Conservation (phyloP, 2,888 invertebrate genomes). For the Diogma glabrata region DNA sequence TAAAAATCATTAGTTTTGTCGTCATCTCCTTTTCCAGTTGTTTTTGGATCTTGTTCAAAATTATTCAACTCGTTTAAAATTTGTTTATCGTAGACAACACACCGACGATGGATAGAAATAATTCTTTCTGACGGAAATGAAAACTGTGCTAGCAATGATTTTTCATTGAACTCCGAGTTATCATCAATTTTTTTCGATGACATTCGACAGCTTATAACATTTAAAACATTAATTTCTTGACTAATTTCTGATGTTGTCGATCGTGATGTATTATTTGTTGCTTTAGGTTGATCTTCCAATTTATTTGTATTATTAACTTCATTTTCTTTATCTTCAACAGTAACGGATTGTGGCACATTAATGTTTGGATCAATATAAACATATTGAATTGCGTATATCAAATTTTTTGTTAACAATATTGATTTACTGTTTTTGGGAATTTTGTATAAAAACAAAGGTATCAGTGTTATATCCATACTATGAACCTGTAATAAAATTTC, state of each 20-base stretch:
- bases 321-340: background rate
- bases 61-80: slow-evolving; percentile 14
- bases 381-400: slow-evolving; percentile 46
- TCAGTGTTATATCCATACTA: slow-evolving; percentile 50
- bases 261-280: background rate
- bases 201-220: slow-evolving; percentile 36
- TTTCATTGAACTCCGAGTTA: slow-evolving; percentile 30
- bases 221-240: slow-evolving; percentile 28
- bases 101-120: slow-evolving; percentile 31
- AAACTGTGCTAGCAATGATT: slow-evolving; percentile 30
- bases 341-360: background rate
- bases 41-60: slow-evolving; percentile 17
- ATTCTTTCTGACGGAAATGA: slow-evolving; percentile 34
- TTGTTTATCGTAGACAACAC: slow-evolving; percentile 25
- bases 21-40: slow-evolving; percentile 23
- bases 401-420: slow-evolving; percentile 52
- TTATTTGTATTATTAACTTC: slow-evolving; percentile 9
- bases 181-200: slow-evolving; percentile 32
- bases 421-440: slow-evolving; percentile 49
- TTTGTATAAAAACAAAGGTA: slow-evolving; percentile 57
- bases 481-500: slow-evolving; percentile 45
- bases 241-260: background rate
- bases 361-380: slow-evolving; percentile 34
- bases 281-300: slow-evolving; percentile 14
- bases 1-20: slow-evolving; percentile 27